Evolutionary conservation across 1,140 invertebrate genomes (phyloP), one percentile per base, ranked within the genome.

Genomic region (Dermatophagoides farinae): DNA sequence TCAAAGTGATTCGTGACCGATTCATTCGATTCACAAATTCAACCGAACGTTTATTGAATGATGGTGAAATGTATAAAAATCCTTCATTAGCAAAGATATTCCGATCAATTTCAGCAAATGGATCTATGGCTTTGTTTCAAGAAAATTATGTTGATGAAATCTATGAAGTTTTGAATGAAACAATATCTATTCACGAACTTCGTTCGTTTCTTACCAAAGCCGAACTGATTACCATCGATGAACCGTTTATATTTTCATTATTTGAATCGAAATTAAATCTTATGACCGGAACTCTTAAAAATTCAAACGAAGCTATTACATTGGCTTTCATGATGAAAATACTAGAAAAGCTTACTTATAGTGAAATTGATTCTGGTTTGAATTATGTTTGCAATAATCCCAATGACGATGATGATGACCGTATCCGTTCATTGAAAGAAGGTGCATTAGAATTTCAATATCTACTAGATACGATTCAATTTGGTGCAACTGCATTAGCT

Each of bases 371-470:
- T 31, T 31, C 31, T 8, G 53, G 14, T n/a, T 14, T 38, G n/a
- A 55, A 25, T 23, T n/a, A n/a, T n/a, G n/a, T n/a, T n/a, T 25
- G 25, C 39, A 1, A 55, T 12, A 5, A 5, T 38, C 10, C 14
- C 10, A 55, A 25, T 55, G 31, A 55, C 10, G 10, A 25, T 14
- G 14, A 23, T 25, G 25, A 44, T 38, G 25, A 55, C 23, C 14
- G 25, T 1, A 38, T 5, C 16, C 5, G 53, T 1, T 25, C 53
- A 4, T 25, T 55, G 53, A 55, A 55, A 23, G 53, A 55, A 25
- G 53, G 53, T 23, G 53, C 53, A n/a, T 55, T 25, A 11, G 53
- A 55, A 25, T 55, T 55, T 38, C 53, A 55, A n/a, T 55, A 55
- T 23, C 12, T 55, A 12, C 14, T 55, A 39, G 53, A 55, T 12